Percentiles rank a stretch among this genome's conserved stretches.
phyloP scores from a whole-genome alignment of 2,797 vertebrate genomes.

The Cuculus canorus region DNA sequence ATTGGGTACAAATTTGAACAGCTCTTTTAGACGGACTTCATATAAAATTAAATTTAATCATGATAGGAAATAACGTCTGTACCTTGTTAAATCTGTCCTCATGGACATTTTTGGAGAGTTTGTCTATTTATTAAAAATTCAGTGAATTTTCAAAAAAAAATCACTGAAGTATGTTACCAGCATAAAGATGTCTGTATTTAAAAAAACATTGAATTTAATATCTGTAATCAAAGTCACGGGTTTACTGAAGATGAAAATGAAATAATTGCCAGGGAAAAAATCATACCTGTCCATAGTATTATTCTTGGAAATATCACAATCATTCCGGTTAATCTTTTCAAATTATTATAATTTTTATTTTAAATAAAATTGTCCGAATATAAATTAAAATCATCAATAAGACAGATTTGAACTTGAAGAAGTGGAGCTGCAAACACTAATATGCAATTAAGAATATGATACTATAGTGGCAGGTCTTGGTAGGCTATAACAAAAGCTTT shows the following conservation, averaged over 20 bases:
- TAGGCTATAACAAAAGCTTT: neutral
- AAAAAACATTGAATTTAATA: neutral
- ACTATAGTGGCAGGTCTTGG: neutral
- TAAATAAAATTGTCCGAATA: neutral
- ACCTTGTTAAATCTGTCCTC: neutral
- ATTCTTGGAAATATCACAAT: neutral
- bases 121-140: neutral
- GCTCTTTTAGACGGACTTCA: neutral
- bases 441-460: neutral
- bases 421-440: neutral
- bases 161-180: accelerated
- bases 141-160: neutral
- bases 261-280: neutral
- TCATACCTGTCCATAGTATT: neutral
- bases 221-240: neutral
- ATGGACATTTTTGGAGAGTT: accelerated
- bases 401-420: neutral
- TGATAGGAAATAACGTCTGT: neutral
- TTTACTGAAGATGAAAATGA: neutral
- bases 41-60: neutral
- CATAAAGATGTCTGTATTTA: neutral
- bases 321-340: neutral
- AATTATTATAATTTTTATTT: neutral
- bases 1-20: neutral
- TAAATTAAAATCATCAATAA: neutral